Evolutionary conservation across 2,888 invertebrate species (phyloP), one percentile per base, ranked within the genome.

Genomic region (Adineta ricciae): DNA sequence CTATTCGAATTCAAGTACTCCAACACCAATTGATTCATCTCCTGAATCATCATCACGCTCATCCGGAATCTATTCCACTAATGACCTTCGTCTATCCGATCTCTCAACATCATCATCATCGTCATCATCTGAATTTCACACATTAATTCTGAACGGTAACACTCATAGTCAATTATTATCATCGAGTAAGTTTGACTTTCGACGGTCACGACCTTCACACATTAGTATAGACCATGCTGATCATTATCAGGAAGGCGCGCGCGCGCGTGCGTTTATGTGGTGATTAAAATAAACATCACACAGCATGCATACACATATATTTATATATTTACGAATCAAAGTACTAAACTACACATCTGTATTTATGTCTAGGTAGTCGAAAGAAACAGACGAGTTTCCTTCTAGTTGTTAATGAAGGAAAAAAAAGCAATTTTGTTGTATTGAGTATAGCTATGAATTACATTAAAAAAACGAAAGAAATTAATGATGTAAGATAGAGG

Each of bases 31-130:
- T 78, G 41, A 78, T 78, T 78, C 78, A 2, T 78, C 78, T 4
- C 41, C 78, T 4, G 78, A 78, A 41, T 78, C 78, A 19, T 78
- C 78, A 78, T 78, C 78, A 78, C 78, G 78, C 41, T 78, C 78
- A 41, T 78, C 38, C 16, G 38, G 78, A 24, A 78, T 78, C 5
- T 78, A 78, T 78, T 78, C 78, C 14, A 41, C 78, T 24, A 24
- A 24, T n/a, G 41, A 38, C 24, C 21, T 38, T 41, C 38, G n/a
- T 78, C 24, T 41, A 78, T 41, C 78, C 2, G 78, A 78, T 78
- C 9, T 78, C 38, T 78, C 78, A 2, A 11, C 38, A 78, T 78
- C 78, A 2, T n/a, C 38, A 41, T 73, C 41, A n/a, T 78, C 78
- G 24, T 78, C 38, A 38, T 41, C 36, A 14, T 78, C 64, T 32